phyloP scores from a whole-genome alignment of 2,797 vertebrate genomes.

The Oophaga sylvatica region DNA sequence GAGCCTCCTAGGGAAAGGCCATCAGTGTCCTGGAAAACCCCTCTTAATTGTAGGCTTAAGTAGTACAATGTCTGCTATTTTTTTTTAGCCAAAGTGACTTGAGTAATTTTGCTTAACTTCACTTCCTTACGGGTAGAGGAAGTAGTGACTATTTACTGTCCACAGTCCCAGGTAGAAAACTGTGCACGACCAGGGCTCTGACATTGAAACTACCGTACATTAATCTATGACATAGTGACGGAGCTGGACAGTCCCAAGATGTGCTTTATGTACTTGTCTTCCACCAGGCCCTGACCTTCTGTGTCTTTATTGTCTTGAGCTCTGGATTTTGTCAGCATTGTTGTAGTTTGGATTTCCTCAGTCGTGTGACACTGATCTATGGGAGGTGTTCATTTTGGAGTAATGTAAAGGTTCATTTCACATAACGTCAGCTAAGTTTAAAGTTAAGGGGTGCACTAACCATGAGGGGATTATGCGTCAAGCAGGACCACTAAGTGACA shows the following conservation, averaged over 20 bases:
- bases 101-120: constrained; percentile 26
- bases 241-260: not conserved
- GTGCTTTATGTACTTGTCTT: not conserved
- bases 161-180: constrained; percentile 10
- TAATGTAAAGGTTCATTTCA: no score
- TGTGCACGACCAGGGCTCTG: no score
- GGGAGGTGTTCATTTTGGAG: no score
- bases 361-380: no score
- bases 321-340: not conserved
- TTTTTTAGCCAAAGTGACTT: not conserved
- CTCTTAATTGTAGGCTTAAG: not conserved
- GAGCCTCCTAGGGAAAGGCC: no score
- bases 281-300: not conserved
- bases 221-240: no score
- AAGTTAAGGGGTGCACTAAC: no score
- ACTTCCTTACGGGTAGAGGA: constrained; percentile 23
- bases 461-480: no score
- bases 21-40: not conserved
- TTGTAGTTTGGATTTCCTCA: no score
- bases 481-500: no score
- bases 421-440: no score
- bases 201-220: not conserved
- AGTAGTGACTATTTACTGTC: constrained; percentile 9
- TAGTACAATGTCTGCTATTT: not conserved
- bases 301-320: not conserved